phyloP scores from a whole-genome alignment of 2,888 invertebrate genomes.

The Drosophila mimica region DNA sequence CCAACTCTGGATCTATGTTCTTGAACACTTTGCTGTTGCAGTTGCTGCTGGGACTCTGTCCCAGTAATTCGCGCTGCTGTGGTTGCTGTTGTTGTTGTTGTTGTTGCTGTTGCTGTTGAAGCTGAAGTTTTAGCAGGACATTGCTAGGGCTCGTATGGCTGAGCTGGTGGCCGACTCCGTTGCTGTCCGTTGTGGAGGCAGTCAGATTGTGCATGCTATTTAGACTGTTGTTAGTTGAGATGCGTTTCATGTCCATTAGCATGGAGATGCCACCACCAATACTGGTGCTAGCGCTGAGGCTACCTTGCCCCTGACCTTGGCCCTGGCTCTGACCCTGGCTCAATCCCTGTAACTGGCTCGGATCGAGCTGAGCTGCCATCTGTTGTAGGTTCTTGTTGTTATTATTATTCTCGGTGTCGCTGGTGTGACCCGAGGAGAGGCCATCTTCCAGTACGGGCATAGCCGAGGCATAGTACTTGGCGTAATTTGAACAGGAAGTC shows the following conservation, averaged over 20 bases:
- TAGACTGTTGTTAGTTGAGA: slow-evolving; percentile 81
- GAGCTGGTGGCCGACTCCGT: slow-evolving; percentile 48
- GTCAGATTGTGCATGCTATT: slow-evolving; percentile 80
- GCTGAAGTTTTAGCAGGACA: slow-evolving; percentile 55
- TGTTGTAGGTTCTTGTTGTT: slow-evolving; percentile 70
- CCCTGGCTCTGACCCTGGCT: slow-evolving; percentile 2
- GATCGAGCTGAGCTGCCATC: slow-evolving; percentile 14
- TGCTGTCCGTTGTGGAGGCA: slow-evolving; percentile 69
- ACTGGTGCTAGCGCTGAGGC: slow-evolving; percentile 61
- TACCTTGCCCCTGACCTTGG: slow-evolving; percentile 42
- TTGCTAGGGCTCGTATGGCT: slow-evolving; percentile 80
- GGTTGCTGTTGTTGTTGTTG: slow-evolving; percentile 62
- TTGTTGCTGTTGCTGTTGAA: slow-evolving; percentile 27
- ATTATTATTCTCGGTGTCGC: slow-evolving; percentile 93
- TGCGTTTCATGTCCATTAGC: slow-evolving; percentile 84
- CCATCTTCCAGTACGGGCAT: slow-evolving; percentile 98
- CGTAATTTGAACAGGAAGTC: slow-evolving; percentile 87
- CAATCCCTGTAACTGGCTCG: slow-evolving; percentile 15
- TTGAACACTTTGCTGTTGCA: slow-evolving; percentile 85
- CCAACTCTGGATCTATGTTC: slow-evolving; percentile 87
- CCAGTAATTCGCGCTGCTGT: slow-evolving; percentile 78
- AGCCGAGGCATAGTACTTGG: slow-evolving; percentile 89
- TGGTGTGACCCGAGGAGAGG: slow-evolving; percentile 96
- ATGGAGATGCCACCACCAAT: slow-evolving; percentile 82
- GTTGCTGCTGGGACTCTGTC: slow-evolving; percentile 82